Conservation (phyloP, 2,888 invertebrate genomes). For the Drosophila atroscutellata region DNA sequence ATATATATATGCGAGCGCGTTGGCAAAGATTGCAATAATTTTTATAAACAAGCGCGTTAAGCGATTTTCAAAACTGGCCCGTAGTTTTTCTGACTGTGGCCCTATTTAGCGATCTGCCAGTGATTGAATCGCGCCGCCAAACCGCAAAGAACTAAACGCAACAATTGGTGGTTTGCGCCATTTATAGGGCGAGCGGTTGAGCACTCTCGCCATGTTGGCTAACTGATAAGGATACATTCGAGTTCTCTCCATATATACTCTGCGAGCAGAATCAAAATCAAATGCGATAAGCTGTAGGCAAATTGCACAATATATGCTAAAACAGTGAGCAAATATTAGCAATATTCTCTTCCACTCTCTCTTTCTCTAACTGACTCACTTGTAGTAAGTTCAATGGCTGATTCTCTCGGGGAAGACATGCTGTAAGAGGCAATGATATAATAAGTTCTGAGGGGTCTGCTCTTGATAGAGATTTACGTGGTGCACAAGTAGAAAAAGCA, state of each 20-base stretch:
- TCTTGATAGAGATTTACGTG: background rate
- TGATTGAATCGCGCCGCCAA: conserved; percentile 61
- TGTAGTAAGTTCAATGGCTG: conserved; percentile 53
- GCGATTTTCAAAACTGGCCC: conserved; percentile 7
- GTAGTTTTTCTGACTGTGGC: background rate
- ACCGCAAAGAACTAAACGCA: conserved; percentile 71
- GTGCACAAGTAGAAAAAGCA: too few species aligned
- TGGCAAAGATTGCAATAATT: conserved; percentile 5
- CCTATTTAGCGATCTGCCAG: conserved; percentile 23
- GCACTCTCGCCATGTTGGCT: conserved; percentile 25
- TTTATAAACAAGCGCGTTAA: background rate
- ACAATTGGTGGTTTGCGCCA: conserved; percentile 60
- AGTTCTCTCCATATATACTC: background rate
- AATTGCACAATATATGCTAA: conserved; percentile 52
- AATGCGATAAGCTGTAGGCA: background rate
- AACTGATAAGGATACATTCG: conserved; percentile 71
- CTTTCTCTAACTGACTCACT: conserved; percentile 14
- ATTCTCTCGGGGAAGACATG: conserved; percentile 26
- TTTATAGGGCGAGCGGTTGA: conserved; percentile 59
- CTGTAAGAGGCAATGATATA: conserved; percentile 6
- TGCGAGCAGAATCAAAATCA: conserved; percentile 3
- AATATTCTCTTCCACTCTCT: conserved; percentile 17
- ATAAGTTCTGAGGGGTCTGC: conserved; percentile 2
- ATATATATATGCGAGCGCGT: background rate
- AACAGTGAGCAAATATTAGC: conserved; percentile 12